Conservation (phyloP, 2,113 vertebrate genomes). For the Phalacrocorax aristotelis region DNA sequence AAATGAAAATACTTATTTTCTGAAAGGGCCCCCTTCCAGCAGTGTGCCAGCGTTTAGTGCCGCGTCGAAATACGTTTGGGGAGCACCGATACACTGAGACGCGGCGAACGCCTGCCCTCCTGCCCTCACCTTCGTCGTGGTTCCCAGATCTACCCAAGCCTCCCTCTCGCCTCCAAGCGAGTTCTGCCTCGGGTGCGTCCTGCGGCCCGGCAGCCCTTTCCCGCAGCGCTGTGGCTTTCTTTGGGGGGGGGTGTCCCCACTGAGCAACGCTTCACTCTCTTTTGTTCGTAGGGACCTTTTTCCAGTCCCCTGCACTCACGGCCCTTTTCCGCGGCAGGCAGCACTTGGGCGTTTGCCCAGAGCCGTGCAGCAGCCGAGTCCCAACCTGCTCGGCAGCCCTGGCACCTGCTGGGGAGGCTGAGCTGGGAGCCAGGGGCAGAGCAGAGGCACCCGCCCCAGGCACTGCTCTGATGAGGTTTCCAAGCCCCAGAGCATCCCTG, state of each 20-base stretch:
- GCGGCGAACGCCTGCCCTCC: not conserved
- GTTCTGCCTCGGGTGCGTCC: not conserved
- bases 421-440: not conserved
- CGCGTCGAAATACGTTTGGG: accelerated
- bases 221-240: accelerated
- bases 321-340: not conserved
- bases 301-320: not conserved
- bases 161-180: not conserved
- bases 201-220: not conserved
- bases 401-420: not conserved
- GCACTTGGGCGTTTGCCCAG: not conserved
- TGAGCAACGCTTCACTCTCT: not conserved
- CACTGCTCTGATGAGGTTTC: not conserved
- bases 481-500: not conserved
- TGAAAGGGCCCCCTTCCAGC: not conserved
- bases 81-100: accelerated
- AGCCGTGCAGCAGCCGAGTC: not conserved
- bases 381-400: not conserved
- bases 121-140: not conserved
- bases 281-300: not conserved
- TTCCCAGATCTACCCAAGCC: not conserved
- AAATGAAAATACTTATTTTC: too few species aligned
- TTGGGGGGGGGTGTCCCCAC: not conserved
- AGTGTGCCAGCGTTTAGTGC: not conserved
- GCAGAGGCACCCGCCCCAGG: not conserved